Base-by-base conservation (phyloP, 2,888 invertebrate species). In the Synergus itoensis region DNA sequence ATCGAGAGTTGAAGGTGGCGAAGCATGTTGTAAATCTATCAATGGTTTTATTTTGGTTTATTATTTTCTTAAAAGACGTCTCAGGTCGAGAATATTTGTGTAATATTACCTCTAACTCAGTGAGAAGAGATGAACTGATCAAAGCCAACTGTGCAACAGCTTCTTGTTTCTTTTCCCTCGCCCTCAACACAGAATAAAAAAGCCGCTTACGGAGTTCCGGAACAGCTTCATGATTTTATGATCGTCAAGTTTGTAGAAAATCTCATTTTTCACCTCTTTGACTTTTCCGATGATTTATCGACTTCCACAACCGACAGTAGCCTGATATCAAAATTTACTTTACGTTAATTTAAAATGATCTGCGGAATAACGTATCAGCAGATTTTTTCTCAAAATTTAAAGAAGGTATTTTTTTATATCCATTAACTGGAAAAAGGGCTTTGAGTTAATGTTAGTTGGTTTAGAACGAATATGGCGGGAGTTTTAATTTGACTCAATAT, bases 31-130 rank as follows among this genome's bases (percentile, higher is more conserved):
- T 89, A 89, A 89, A 89, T 88, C 87, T 86, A 82, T 78, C 79
- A 78, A 88, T 88, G 87, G 87, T 89, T 89, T 89, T 89, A 89
- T 89, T 87, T 83, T 84, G 86, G 85, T 88, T 88, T 88, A 87
- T 86, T 88, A 84, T 87, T 82, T 82, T 67, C 79, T 48, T 4
- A 45, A 69, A 69, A 45, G 48, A 73, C 48, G 14, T 48, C 28
- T 45, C 14, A 14, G 28, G 14, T 16, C 48, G 16, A 36, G 53
- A 73, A 73, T 73, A 53, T 73, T 73, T 73, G 40, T 48, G 16
- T 36, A 45, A 28, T 73, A 73, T 73, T 73, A 73, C 69, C 69
- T 73, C 16, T 40, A 73, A 73, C 73, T 53, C 79, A 40, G 78
- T 16, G 41, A 21, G 75, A 76, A 75, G 45, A 14, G 62, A 53